Evolutionary conservation across 2,888 invertebrate genomes (phyloP).

Genomic region (Morinoia aosen): DNA sequence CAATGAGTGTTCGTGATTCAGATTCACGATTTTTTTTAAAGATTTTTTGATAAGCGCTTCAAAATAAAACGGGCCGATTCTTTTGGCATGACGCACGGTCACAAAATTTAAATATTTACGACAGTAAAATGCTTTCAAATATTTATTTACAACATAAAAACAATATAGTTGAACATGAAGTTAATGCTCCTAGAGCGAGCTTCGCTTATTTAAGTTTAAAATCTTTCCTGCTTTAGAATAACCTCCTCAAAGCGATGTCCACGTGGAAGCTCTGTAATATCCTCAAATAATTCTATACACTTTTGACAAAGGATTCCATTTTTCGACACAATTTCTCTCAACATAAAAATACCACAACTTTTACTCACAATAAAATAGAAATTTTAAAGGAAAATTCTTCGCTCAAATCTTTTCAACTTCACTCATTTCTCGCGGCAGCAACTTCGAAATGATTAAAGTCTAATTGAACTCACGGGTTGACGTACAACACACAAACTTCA

Average conservation of each 20-base stretch:
- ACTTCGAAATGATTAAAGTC: background rate
- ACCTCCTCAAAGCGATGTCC: no score
- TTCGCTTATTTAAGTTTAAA: no score
- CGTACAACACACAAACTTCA: background rate
- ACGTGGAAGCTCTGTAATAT: no score
- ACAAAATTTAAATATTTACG: background rate
- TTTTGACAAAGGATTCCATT: no score
- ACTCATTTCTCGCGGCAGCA: background rate
- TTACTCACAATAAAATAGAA: background rate
- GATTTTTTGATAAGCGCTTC: background rate
- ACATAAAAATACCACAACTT: no score
- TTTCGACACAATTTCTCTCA: no score
- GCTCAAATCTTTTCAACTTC: background rate
- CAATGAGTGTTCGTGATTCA: background rate
- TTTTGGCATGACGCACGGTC: background rate
- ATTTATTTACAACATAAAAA: no score
- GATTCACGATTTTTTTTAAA: background rate
- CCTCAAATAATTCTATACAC: no score
- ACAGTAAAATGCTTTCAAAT: background rate
- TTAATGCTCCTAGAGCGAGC: no score
- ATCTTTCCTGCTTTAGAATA: no score
- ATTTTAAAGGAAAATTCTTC: background rate
- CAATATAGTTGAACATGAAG: no score
- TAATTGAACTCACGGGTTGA: background rate
- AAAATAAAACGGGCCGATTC: background rate